phyloP scores from a whole-genome alignment of 2,113 vertebrate species.

The Chloroceryle aenea region DNA sequence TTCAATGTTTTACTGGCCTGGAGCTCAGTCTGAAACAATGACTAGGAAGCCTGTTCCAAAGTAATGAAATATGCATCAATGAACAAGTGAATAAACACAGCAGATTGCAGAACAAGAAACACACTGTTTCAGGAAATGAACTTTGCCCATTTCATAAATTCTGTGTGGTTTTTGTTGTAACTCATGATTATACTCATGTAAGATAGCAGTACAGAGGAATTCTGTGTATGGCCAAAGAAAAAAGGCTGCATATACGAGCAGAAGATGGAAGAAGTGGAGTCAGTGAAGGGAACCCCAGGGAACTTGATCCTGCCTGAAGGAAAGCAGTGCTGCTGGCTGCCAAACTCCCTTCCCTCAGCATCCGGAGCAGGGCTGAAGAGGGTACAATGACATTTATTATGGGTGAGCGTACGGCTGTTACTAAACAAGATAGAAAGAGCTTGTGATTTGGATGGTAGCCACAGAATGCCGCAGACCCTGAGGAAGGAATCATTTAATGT shows the following conservation, averaged over 20 bases:
- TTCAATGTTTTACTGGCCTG: not conserved
- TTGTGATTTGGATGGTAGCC: not conserved
- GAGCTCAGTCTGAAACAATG: not conserved
- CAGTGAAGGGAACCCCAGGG: not conserved
- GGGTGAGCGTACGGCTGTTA: not conserved
- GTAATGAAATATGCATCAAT: constrained; percentile 18
- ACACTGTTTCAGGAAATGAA: not conserved
- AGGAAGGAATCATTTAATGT: not conserved
- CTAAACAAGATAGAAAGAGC: not conserved
- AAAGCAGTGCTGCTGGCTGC: constrained; percentile 6
- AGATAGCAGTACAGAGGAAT: not conserved
- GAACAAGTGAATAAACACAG: constrained; percentile 7
- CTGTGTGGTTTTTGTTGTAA: not conserved
- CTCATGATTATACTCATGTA: not conserved
- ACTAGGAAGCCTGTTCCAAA: not conserved
- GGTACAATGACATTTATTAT: constrained; percentile 8
- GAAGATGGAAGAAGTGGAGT: not conserved
- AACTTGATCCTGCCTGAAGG: not conserved
- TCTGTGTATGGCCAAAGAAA: not conserved
- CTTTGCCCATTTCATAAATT: constrained; percentile 30
- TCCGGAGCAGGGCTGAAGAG: not conserved
- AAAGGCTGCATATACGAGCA: not conserved
- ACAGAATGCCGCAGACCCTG: not conserved
- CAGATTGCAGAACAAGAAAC: not conserved
- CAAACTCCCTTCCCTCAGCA: not conserved